Percentiles rank a stretch among this genome's conserved stretches.
Evolutionary conservation across 2,797 vertebrate species (phyloP).

Genomic region (Falco biarmicus): DNA sequence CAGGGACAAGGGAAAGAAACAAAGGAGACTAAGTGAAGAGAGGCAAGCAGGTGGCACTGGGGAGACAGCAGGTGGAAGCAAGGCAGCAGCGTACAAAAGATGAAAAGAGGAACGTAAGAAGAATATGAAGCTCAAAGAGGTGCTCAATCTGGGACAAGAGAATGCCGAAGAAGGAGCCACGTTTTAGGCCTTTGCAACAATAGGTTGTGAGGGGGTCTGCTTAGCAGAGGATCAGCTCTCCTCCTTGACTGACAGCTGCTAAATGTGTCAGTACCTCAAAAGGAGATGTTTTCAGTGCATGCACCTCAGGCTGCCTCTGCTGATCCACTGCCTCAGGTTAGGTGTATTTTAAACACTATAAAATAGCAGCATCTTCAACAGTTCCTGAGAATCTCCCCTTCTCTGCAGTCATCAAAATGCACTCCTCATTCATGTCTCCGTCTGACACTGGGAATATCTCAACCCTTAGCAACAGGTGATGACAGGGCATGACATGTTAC

Average conservation of each 20-base stretch:
- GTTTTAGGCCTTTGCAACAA: constrained; percentile 12
- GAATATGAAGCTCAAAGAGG: background rate
- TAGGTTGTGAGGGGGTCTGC: constrained; percentile 15
- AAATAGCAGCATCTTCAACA: constrained; percentile 14
- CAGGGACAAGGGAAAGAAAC: background rate
- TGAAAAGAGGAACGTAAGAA: background rate
- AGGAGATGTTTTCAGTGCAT: constrained; percentile 1
- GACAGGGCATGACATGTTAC: constrained; percentile 49
- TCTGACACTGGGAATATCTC: constrained; percentile 20
- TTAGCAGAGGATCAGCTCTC: constrained; percentile 1
- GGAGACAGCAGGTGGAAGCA: background rate
- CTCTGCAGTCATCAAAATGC: constrained; percentile 51
- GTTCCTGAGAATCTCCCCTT: constrained; percentile 14
- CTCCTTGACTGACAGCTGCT: constrained; percentile 55
- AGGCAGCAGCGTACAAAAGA: background rate
- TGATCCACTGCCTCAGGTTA: constrained; percentile 17
- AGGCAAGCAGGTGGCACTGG: constrained; percentile 13
- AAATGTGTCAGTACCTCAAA: constrained; percentile 10
- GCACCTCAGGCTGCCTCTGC: constrained; percentile 43
- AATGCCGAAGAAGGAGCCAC: background rate
- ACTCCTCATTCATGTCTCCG: constrained; percentile 28
- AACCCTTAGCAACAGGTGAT: constrained; percentile 59
- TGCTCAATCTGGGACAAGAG: background rate
- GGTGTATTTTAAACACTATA: background rate
- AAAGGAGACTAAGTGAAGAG: background rate